Base-by-base conservation (phyloP, 2,888 invertebrate species). In the Halocaridina rubra region DNA sequence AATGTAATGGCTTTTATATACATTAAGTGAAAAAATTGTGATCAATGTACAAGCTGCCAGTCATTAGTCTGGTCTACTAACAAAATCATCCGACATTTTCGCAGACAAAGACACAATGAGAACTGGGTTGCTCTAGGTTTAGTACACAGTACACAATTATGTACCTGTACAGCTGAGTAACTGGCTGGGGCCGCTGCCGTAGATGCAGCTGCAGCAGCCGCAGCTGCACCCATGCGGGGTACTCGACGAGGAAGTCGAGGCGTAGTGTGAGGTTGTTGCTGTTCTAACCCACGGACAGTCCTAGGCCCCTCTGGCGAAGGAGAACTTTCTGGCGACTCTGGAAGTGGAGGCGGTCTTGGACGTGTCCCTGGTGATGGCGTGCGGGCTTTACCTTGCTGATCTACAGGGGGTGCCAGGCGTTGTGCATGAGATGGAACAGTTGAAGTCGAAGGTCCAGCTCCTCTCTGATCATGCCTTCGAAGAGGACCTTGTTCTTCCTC, bases 171-270 rank as follows among this genome's bases (percentile, higher is more conserved):
- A 57, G 76, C 57, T n/a, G 76, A 32, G 39, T 59, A 53, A 53
- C 53, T 19, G 16, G n/a, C 19, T n/a, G 53, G 5, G 7, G 77
- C 32, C 13, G 61, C 57, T 30, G 59, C 27, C 22, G 71, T 10
- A 10, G 81, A 64, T 30, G 81, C 81, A 22, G 81, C 81, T 32
- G 76, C 81, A 5, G 76, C 33, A 3, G 82, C 82, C 5, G 84
- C 84, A 7, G 84, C 79, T 10, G 84, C 84, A 3, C 84, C 84
- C 84, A 84, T 84, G 33, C 84, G 78, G 3, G 84, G 84, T 22
- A 84, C 84, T 24, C 79, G 69, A 2, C 84, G 78, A 24, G 67
- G 82, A 24, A 39, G 19, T n/a, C 57, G 59, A 3, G 81, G 69
- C 8, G 39, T 53, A n/a, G 72, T 33, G 30, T 53, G 84, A 2